Conservation (phyloP, 2,888 invertebrate species). For the Antheraea yamamai region DNA sequence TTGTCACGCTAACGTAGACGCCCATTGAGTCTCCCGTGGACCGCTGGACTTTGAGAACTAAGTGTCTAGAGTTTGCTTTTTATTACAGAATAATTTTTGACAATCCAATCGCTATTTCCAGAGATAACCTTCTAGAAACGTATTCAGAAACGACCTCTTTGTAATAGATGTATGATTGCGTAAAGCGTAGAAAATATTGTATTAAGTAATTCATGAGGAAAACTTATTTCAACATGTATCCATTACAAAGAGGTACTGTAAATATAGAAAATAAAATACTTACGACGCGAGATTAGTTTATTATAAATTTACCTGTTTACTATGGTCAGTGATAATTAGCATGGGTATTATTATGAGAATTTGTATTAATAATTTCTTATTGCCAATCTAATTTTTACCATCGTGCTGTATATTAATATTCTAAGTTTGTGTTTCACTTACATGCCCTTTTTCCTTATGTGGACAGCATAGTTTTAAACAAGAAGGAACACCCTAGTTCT, state of each 20-base stretch:
- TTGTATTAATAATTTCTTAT: neutral
- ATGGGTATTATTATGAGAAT: neutral
- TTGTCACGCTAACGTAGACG: too few relatives aligned
- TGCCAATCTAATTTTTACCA: neutral
- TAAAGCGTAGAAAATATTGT: neutral
- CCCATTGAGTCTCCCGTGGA: too few relatives aligned
- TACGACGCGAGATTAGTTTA: neutral
- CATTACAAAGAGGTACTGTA: neutral
- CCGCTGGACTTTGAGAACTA: too few relatives aligned
- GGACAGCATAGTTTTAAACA: too few relatives aligned
- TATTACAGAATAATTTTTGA: too few relatives aligned
- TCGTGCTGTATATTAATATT: neutral
- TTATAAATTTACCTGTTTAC: slow-evolving; percentile 3
- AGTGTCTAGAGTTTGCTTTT: too few relatives aligned
- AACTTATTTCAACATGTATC: neutral
- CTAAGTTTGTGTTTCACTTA: neutral
- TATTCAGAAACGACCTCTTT: too few relatives aligned
- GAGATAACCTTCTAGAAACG: too few relatives aligned
- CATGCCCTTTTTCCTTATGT: too few relatives aligned
- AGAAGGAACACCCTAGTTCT: too few relatives aligned
- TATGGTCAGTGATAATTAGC: neutral
- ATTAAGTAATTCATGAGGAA: neutral
- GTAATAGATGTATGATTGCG: too few relatives aligned
- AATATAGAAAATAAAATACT: neutral
- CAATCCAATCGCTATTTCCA: too few relatives aligned